Percentiles rank a stretch among this genome's conserved stretches.
phyloP scores from a whole-genome alignment of 2,797 vertebrate genomes.

The Acrocephalus scirpaceus region DNA sequence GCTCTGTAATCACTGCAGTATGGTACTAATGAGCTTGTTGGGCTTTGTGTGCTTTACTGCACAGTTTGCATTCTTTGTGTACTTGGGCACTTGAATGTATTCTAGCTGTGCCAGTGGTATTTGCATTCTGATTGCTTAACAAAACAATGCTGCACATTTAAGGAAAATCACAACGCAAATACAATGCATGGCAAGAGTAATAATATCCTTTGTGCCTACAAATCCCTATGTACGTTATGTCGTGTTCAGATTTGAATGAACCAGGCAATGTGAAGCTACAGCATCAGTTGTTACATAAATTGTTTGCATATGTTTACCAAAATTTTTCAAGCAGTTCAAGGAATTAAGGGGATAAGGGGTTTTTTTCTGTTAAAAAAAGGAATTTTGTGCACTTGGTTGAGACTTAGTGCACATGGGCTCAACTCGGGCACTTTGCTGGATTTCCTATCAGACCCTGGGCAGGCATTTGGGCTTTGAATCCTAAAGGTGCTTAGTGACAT shows the following conservation, averaged over 20 bases:
- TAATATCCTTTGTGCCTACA: background rate
- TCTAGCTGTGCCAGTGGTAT: conserved; percentile 28
- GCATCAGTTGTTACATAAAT: background rate
- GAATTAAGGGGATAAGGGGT: background rate
- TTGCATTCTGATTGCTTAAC: conserved; percentile 48
- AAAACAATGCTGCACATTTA: conserved; percentile 24
- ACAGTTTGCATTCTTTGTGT: conserved; percentile 43
- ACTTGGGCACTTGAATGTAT: conserved; percentile 21
- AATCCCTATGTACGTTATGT: background rate
- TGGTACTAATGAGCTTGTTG: conserved; percentile 59
- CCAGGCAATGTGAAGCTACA: background rate
- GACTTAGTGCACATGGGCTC: background rate
- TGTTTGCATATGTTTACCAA: background rate
- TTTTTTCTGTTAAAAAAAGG: background rate
- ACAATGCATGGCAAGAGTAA: background rate
- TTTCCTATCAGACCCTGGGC: background rate
- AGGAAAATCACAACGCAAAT: conserved; percentile 11
- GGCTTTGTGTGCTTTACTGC: conserved; percentile 55
- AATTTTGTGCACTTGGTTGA: background rate
- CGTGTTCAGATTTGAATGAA: background rate
- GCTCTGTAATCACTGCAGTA: conserved; percentile 51
- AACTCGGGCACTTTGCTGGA: background rate
- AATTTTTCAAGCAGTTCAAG: background rate
- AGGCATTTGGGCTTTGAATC: background rate
- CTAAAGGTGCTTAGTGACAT: background rate